A percentile compares a stretch with the other conserved stretches of the same genome.
These are phyloP conservation scores for Philereme vetulata DNA, from an alignment of 2,888 invertebrate species.

Conservation along the genomic window DNA sequence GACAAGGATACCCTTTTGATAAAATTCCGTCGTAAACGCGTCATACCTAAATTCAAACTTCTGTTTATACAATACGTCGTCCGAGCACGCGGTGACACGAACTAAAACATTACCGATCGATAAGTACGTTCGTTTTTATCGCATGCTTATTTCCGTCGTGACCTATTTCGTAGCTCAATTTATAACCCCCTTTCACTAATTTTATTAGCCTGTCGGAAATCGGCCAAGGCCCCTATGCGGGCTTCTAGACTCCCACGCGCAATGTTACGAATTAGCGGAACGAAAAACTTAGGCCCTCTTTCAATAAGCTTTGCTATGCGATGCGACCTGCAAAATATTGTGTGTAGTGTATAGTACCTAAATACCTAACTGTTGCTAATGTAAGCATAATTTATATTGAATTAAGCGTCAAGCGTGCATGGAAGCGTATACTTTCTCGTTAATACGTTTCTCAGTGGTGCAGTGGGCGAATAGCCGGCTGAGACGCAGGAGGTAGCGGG, in stretches of 20 bases:
- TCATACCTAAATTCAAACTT: conserved; percentile 52
- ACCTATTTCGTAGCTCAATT: conserved; percentile 34
- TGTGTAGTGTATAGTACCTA: no score
- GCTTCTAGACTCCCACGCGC: conserved; percentile 20
- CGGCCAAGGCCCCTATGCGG: conserved; percentile 49
- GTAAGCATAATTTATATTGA: no score
- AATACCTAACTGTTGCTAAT: no score
- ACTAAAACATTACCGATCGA: conserved; percentile 35
- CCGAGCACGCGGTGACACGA: conserved; percentile 32
- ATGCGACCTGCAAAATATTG: no score
- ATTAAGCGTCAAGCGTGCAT: no score
- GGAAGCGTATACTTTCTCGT: no score
- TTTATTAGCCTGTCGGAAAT: conserved; percentile 45
- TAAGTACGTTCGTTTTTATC: conserved; percentile 30
- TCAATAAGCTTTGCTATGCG: not conserved
- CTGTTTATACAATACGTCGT: conserved; percentile 37
- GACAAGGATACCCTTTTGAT: conserved; percentile 41
- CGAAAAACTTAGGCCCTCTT: conserved; percentile 15
- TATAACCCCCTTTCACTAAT: conserved; percentile 46
- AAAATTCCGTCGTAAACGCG: conserved; percentile 40
- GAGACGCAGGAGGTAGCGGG: no score
- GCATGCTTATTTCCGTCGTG: conserved; percentile 37
- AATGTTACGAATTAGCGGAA: conserved; percentile 3
- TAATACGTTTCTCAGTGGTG: no score
- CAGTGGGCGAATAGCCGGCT: no score